Base-by-base conservation (phyloP, 2,797 vertebrate genomes). In the Melanitta fusca region DNA sequence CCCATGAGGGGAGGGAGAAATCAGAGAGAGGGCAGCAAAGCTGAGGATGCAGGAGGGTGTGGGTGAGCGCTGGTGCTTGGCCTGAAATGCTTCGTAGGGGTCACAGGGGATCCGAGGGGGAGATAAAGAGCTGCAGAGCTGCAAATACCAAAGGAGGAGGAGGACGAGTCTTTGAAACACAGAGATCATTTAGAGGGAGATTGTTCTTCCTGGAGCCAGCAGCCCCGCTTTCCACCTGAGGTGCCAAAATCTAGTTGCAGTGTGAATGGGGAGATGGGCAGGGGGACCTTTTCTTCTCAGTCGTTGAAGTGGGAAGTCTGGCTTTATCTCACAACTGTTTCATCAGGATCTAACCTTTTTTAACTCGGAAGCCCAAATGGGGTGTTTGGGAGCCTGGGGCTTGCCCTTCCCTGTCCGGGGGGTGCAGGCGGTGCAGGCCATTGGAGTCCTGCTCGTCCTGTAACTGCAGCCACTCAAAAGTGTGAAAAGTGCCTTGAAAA, bases 381-480 rank as follows among this genome's bases (percentile, higher is more conserved):
- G 11, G 61, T 66, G 34, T 49, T 49, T 39, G 65, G 36, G n/a
- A 34, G 34, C 2, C 13, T 0, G 1, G 49, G 32, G 39, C 79
- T 72, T 3, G 1, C 57, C 30, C 27, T 21, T 4, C 36, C 24
- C 80, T 12, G 17, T 43, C 12, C 36, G 7, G 6, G 11, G 43
- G 70, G 0, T 1, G 11, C 2, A 22, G 13, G 24, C 24, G 5
- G 13, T 6, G 9, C 54, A 21, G 27, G 10, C 28, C 43, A 30
- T 3, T 1, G 3, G 18, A 16, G 21, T 10, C 64, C 7, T 28
- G 4, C 0, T 13, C 19, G 41, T 51, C 8, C 36, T 2, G 0
- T 32, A 36, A 30, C 41, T n/a, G 32, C 27, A 11, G 1, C 38
- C 4, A 1, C 30, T 32, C 15, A 2, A 1, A 2, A 49, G 25